Conservation (phyloP, 2,797 vertebrate species). For the Alcedo atthis region DNA sequence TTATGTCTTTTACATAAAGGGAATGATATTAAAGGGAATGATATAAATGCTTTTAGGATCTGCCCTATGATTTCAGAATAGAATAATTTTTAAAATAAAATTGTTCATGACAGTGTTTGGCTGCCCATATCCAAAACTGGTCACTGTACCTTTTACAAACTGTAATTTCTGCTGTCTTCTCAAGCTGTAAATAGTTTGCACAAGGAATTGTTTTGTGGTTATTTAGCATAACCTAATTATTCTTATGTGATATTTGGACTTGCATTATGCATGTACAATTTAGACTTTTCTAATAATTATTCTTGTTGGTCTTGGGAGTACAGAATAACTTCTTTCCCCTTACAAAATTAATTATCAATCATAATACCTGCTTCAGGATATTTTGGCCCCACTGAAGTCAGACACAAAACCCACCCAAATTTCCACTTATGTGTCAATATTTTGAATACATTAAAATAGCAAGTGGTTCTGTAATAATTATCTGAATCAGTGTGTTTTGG, state of each 20-base stretch:
- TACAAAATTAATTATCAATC: background rate
- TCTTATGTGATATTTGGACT: background rate
- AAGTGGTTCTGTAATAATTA: background rate
- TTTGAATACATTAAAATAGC: background rate
- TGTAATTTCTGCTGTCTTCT: background rate
- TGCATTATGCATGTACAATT: background rate
- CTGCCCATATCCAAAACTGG: background rate
- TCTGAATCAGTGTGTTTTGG: background rate
- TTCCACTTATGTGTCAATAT: background rate
- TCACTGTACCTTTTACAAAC: background rate
- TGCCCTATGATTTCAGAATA: constrained; percentile 3
- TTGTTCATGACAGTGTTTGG: background rate
- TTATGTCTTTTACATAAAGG: background rate
- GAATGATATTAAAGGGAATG: background rate
- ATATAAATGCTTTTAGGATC: background rate
- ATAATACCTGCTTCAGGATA: background rate
- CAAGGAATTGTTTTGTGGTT: background rate
- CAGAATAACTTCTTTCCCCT: background rate
- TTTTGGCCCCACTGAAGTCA: background rate
- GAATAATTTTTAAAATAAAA: background rate
- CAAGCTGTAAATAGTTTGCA: background rate
- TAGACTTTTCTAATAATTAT: background rate
- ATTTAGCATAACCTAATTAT: background rate
- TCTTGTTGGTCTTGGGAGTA: background rate
- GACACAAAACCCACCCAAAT: background rate